phyloP scores from a whole-genome alignment of 2,888 invertebrate genomes.

The Acanthacorydalis orientalis region DNA sequence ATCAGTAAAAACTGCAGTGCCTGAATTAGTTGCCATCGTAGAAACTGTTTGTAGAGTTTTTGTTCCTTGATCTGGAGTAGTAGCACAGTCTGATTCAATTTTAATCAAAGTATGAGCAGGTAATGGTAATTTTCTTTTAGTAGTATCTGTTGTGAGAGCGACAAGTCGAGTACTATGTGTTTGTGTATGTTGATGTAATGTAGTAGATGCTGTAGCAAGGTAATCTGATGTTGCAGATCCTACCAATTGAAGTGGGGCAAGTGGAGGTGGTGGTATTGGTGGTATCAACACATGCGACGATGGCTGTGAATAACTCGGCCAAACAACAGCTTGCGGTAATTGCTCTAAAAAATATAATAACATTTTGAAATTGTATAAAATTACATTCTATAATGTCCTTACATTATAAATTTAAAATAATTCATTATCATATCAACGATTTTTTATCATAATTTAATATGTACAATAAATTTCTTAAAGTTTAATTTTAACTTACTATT shows the following conservation, averaged over 20 bases:
- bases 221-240: slow-evolving; percentile 34
- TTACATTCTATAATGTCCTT: too few species aligned
- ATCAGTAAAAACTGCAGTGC: slow-evolving; percentile 18
- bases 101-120: slow-evolving; percentile 44
- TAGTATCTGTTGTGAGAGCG: slow-evolving; percentile 36
- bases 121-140: slow-evolving; percentile 30
- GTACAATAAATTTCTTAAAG: too few species aligned
- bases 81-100: slow-evolving; percentile 45
- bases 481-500: too few species aligned
- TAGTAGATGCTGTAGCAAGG: slow-evolving; percentile 39
- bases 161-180: slow-evolving; percentile 50
- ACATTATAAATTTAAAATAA: too few species aligned
- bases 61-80: slow-evolving; percentile 18
- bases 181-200: slow-evolving; percentile 46
- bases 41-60: slow-evolving; percentile 24
- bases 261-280: slow-evolving; percentile 34
- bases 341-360: slow-evolving; percentile 29
- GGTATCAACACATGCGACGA: slow-evolving; percentile 28
- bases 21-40: slow-evolving; percentile 21
- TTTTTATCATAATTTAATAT: too few species aligned
- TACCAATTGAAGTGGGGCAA: slow-evolving; percentile 47
- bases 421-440: too few species aligned
- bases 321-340: slow-evolving; percentile 54
- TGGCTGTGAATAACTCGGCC: slow-evolving; percentile 47
- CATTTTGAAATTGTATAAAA: neutral